Percentiles rank a stretch among this genome's conserved stretches.
These are phyloP conservation scores for Dendrolimus punctatus DNA, from an alignment of 1,140 invertebrate species.

Conservation along the genomic window DNA sequence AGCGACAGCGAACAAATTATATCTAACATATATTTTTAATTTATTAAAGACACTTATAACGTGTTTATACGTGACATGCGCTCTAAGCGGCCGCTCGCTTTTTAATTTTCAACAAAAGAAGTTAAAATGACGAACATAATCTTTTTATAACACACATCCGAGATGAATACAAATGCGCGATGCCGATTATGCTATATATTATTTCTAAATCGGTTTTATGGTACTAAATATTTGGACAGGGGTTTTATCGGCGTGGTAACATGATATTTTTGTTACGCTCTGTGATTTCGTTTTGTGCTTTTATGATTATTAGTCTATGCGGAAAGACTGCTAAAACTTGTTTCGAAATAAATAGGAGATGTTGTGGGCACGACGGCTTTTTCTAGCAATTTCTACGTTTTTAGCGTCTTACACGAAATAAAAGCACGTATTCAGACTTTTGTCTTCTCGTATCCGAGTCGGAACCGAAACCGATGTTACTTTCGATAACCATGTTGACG, in stretches of 20 bases:
- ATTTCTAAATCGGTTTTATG: conserved; percentile 63
- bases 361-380: neutral
- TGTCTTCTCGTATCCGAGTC: too few relatives aligned
- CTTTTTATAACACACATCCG: conserved; percentile 52
- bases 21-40: conserved; percentile 47
- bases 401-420: neutral
- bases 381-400: neutral
- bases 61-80: conserved; percentile 51
- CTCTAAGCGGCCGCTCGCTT: conserved; percentile 40
- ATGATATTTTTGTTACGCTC: conserved; percentile 55
- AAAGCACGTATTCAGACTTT: too few relatives aligned
- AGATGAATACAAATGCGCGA: conserved; percentile 54
- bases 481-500: too few relatives aligned
- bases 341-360: conserved; percentile 10
- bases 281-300: conserved; percentile 45
- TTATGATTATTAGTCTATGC: conserved; percentile 57
- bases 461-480: too few relatives aligned
- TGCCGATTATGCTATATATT: conserved; percentile 64
- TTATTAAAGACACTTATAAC: conserved; percentile 55
- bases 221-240: conserved; percentile 67
- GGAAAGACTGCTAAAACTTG: conserved; percentile 45
- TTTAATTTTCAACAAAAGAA: conserved; percentile 55
- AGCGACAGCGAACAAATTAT: conserved; percentile 27
- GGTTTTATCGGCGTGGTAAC: conserved; percentile 58
- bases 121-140: conserved; percentile 54